Conservation (phyloP, 2,888 invertebrate species). For the Thalpophila matura region DNA sequence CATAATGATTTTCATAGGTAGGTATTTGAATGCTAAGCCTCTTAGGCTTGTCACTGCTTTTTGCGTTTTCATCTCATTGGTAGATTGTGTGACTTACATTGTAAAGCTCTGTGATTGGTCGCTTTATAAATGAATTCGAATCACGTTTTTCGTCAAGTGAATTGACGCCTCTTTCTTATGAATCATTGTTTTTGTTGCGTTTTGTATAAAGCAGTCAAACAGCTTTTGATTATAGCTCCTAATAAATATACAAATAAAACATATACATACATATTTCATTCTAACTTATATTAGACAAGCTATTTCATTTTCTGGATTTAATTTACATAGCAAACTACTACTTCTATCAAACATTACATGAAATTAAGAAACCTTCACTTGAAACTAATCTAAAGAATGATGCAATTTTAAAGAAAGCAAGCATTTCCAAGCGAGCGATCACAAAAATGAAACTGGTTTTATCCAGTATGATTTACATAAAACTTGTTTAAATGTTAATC, state of each 20-base stretch:
- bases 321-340: constrained; percentile 38
- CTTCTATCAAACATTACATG: constrained; percentile 40
- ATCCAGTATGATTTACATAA: constrained; percentile 85
- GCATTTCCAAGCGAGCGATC: constrained; percentile 71
- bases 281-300: background rate
- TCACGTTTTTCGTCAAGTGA: constrained; percentile 22
- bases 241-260: background rate
- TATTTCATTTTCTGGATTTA: constrained; percentile 15
- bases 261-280: constrained; percentile 16
- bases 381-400: constrained; percentile 65
- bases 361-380: constrained; percentile 52
- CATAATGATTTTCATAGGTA: constrained; percentile 43
- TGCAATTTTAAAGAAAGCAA: constrained; percentile 70
- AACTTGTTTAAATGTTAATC: constrained; percentile 90
- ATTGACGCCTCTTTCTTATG: constrained; percentile 31
- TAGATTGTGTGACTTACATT: constrained; percentile 21
- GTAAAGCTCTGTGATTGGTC: constrained; percentile 39
- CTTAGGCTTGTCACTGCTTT: constrained; percentile 26
- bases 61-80: constrained; percentile 39
- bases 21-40: constrained; percentile 43
- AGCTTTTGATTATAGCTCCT: background rate
- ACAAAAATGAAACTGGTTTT: constrained; percentile 79
- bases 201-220: background rate
- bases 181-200: constrained; percentile 20
- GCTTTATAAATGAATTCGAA: constrained; percentile 34